These are phyloP conservation scores for Battus philenor DNA, from an alignment of 1,140 invertebrate genomes.

Conservation along the genomic window DNA sequence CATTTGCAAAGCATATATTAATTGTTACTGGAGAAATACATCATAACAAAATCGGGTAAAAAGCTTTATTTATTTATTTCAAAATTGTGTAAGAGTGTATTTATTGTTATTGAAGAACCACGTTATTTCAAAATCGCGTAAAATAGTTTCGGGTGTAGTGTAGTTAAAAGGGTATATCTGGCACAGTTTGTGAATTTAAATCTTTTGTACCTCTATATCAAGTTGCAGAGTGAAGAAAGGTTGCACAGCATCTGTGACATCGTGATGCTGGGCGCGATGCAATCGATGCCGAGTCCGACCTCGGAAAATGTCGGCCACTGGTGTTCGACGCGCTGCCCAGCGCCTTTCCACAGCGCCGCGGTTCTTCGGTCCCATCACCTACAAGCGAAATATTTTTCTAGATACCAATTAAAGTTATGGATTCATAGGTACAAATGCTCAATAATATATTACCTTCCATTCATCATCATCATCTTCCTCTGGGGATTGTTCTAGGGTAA, in stretches of 20 bases:
- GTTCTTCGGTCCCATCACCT: conserved; percentile 91
- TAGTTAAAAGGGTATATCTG: not conserved
- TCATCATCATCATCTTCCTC: conserved; percentile 80
- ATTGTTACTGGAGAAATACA: too few species aligned
- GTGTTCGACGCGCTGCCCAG: conserved; percentile 88
- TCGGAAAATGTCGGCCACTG: conserved; percentile 93
- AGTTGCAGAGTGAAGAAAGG: conserved; percentile 96
- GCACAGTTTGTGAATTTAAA: not conserved
- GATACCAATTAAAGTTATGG: too few species aligned
- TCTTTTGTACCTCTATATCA: conserved; percentile 95
- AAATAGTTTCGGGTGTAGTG: not conserved
- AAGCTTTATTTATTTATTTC: too few species aligned
- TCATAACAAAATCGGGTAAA: too few species aligned
- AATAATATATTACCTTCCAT: conserved; percentile 79
- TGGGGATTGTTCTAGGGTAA: conserved; percentile 41
- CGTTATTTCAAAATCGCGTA: too few species aligned
- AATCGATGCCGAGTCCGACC: conserved; percentile 92
- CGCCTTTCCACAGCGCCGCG: conserved; percentile 89
- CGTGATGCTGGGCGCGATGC: conserved; percentile 83
- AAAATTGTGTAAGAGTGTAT: too few species aligned
- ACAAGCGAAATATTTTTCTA: conserved; percentile 2
- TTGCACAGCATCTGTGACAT: conserved; percentile 89
- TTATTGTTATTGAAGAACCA: too few species aligned
- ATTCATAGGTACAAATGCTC: not conserved
- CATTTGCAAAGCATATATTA: too few species aligned